Evolutionary conservation across 1,140 invertebrate species (phyloP).

Genomic region (Eciton burchellii): DNA sequence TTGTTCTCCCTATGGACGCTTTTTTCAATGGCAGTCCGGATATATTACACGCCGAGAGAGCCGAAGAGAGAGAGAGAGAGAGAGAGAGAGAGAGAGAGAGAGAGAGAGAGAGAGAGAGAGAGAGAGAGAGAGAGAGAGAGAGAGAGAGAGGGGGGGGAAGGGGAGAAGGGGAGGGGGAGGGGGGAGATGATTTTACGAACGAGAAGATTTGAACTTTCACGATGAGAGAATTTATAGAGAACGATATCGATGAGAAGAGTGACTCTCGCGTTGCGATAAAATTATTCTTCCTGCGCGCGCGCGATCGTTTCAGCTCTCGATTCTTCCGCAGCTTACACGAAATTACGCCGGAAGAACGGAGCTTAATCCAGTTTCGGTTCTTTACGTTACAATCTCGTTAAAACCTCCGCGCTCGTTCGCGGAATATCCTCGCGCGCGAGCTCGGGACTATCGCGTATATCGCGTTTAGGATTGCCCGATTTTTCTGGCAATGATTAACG

Average conservation of each 20-base stretch:
- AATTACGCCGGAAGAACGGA: constrained; percentile 12
- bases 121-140: too few species aligned
- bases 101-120: too few species aligned
- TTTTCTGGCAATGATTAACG: constrained; percentile 20
- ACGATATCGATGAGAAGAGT: constrained; percentile 14
- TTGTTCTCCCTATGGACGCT: constrained; percentile 27
- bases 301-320: constrained; percentile 22
- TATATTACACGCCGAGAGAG: background rate
- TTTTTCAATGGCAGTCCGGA: constrained; percentile 12
- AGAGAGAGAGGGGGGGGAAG: too few species aligned
- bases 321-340: constrained; percentile 16
- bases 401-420: constrained; percentile 16
- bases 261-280: constrained; percentile 9
- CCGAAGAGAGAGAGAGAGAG: too few species aligned
- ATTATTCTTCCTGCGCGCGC: background rate
- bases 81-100: too few species aligned
- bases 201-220: constrained; percentile 45
- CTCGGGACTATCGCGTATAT: background rate
- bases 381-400: constrained; percentile 50
- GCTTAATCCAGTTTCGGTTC: constrained; percentile 48
- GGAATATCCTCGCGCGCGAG: constrained; percentile 15
- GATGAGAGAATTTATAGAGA: constrained; percentile 18
- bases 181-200: constrained; percentile 23
- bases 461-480: constrained; percentile 36
- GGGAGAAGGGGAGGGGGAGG: too few species aligned